Evolutionary conservation across 2,888 invertebrate species (phyloP).

Genomic region (Achlya flavicornis): DNA sequence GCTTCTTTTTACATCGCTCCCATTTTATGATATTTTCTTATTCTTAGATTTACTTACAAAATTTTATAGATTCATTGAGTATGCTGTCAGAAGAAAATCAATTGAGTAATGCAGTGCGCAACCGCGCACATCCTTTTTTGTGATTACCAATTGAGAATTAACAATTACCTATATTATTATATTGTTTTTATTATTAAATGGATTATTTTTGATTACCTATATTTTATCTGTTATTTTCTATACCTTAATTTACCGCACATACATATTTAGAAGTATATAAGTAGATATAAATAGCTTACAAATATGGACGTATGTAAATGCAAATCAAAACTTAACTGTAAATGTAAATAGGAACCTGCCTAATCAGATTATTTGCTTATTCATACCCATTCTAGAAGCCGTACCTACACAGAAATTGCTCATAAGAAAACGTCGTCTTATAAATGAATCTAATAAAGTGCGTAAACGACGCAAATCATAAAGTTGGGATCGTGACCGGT

Average conservation of each 20-base stretch:
- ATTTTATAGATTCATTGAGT: too few species aligned
- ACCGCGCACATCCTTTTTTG: too few species aligned
- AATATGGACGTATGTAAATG: background rate
- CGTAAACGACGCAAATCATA: too few species aligned
- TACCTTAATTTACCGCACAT: too few species aligned
- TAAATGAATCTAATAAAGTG: background rate
- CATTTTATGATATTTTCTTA: slow-evolving; percentile 30
- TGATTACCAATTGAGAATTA: too few species aligned
- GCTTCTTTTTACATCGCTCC: slow-evolving; percentile 37
- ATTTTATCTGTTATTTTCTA: too few species aligned
- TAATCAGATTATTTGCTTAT: slow-evolving; percentile 1
- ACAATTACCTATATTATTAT: too few species aligned
- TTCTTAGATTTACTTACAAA: background rate
- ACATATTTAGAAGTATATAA: too few species aligned
- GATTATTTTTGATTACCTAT: too few species aligned
- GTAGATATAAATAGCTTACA: background rate
- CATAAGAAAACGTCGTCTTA: background rate
- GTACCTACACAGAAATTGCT: background rate
- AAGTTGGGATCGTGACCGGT: too few species aligned
- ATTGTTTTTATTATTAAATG: too few species aligned
- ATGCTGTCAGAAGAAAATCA: background rate
- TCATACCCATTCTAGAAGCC: background rate
- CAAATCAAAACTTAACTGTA: background rate
- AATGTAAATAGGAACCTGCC: background rate
- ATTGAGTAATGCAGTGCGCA: too few species aligned